A percentile compares a stretch with the other conserved stretches of the same genome.
These are phyloP conservation scores for Drosophila anceps DNA, from an alignment of 2,888 invertebrate genomes.

Conservation along the genomic window DNA sequence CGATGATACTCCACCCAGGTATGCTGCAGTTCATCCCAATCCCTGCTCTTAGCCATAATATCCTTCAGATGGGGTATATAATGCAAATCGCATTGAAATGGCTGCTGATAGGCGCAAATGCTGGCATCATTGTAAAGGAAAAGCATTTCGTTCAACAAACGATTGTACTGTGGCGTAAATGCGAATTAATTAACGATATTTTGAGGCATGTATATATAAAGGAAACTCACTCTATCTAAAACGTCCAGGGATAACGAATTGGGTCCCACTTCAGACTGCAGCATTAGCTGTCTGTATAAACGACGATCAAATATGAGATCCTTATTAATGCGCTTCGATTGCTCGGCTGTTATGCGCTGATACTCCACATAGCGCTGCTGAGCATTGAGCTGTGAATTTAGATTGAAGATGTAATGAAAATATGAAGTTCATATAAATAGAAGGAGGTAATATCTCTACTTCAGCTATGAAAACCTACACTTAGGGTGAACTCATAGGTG, in stretches of 20 bases:
- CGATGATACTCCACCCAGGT: slow-evolving; percentile 96
- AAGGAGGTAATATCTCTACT: background rate
- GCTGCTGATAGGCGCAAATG: slow-evolving; percentile 93
- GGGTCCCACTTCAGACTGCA: slow-evolving; percentile 93
- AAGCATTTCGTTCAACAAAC: slow-evolving; percentile 94
- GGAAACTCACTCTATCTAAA: slow-evolving; percentile 90
- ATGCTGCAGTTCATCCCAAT: slow-evolving; percentile 95
- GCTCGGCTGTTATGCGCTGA: slow-evolving; percentile 92
- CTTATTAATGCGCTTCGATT: slow-evolving; percentile 90
- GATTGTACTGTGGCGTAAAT: slow-evolving; percentile 88
- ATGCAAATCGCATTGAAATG: slow-evolving; percentile 92
- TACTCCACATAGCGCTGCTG: slow-evolving; percentile 93
- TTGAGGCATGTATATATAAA: background rate
- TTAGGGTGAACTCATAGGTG: no score
- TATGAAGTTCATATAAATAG: no score
- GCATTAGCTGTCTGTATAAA: slow-evolving; percentile 90
- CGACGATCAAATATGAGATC: slow-evolving; percentile 89
- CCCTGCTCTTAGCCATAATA: slow-evolving; percentile 92
- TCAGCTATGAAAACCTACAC: no score
- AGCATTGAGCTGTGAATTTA: slow-evolving; percentile 89
- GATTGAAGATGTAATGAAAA: background rate
- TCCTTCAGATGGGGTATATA: slow-evolving; percentile 91
- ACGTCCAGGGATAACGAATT: slow-evolving; percentile 93
- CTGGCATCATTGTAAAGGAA: slow-evolving; percentile 94
- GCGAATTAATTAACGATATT: background rate